Base-by-base conservation (phyloP, 2,888 invertebrate genomes). In the Odontocerum albicorne region DNA sequence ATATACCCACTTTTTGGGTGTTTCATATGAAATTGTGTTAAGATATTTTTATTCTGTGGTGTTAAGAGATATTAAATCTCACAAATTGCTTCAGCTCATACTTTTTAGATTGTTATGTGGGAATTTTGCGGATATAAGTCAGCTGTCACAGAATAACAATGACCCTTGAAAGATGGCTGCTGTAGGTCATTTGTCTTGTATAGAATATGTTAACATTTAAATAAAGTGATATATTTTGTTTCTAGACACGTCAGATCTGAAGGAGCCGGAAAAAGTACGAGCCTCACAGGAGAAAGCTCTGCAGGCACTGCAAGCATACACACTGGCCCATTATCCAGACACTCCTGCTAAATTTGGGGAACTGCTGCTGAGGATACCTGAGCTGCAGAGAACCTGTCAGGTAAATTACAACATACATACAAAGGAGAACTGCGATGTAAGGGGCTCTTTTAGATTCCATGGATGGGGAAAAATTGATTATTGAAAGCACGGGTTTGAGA, bases 331-430 rank as follows among this genome's bases (percentile, higher is more conserved):
- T 72, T 96, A 95, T 75, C 93, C 94, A 10, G 90, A 92, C 63
- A 87, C 90, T 72, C 94, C 95, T 46, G 91, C 94, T 64, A 96
- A 97, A 78, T 96, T 96, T 70, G 96, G 96, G 35, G 96, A 96
- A 73, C 76, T 97, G 50, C 76, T 97, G 61, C 79, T 96, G 59
- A 84, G 96, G 65, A 93, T 97, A 72, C 95, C 96, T 10, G 96
- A 97, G 73, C 79, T 97, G 65, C 94, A 96, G 73, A 82, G 96
- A 68, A 93, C 96, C 64, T 96, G 96, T 73, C 93, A 94, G 82
- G 90, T 92, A 67, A 69, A 19, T 16, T 10, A 38, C 10, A 27
- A 22, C n/a, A n/a, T n/a, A n/a, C n/a, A n/a, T n/a, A n/a, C n/a
- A 27, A 6, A 27, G 27, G 6, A 27, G 27, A 27, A 27, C 27